Conservation (phyloP, 2,888 invertebrate genomes). For the Mayetiola destructor region DNA sequence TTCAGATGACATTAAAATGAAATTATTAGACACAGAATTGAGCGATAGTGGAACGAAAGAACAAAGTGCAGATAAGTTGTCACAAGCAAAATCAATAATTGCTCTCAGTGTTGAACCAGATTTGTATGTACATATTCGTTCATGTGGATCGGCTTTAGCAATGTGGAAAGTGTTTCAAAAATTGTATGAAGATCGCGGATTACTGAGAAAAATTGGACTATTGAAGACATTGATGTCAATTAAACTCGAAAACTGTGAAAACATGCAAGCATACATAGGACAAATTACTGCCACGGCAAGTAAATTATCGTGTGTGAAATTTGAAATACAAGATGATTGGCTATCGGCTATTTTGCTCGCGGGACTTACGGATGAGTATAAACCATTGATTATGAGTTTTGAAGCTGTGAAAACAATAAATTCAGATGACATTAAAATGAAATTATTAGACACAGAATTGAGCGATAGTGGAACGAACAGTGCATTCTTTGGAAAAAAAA, state of each 20-base stretch:
- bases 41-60: neutral
- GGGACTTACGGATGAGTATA: neutral
- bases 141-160: neutral
- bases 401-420: neutral
- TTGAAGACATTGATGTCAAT: neutral
- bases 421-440: neutral
- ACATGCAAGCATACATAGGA: neutral
- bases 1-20: neutral
- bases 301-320: neutral
- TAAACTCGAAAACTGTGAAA: neutral
- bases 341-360: neutral
- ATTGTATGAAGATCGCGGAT: neutral
- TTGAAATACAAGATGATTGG: neutral
- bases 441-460: neutral
- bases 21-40: neutral
- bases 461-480: neutral
- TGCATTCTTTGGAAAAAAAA: neutral
- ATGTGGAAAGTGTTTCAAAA: neutral
- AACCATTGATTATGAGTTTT: neutral
- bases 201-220: neutral
- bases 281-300: neutral
- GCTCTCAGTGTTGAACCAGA: neutral
- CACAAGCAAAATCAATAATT: neutral
- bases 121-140: neutral
- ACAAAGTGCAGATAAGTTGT: neutral